These are phyloP conservation scores for Nasonia vitripennis DNA, from an alignment of 1,140 invertebrate species.

Conservation along the genomic window DNA sequence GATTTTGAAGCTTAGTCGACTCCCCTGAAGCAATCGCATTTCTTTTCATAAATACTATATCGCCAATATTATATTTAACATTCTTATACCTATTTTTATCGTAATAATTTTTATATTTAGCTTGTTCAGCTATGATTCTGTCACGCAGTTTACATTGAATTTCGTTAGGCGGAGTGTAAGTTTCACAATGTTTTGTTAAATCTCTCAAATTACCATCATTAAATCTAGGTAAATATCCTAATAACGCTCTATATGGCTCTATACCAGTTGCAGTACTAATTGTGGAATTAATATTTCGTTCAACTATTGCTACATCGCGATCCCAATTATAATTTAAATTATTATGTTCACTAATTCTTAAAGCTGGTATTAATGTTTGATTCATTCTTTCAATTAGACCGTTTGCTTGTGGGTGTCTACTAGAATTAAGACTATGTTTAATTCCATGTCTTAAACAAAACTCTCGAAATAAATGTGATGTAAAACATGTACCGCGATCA, in stretches of 20 bases:
- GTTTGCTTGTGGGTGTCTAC: constrained; percentile 18
- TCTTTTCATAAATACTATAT: constrained; percentile 54
- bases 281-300: constrained; percentile 50
- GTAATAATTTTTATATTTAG: constrained; percentile 48
- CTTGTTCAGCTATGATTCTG: constrained; percentile 25
- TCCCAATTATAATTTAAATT: constrained; percentile 43
- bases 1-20: constrained; percentile 50
- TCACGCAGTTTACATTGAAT: constrained; percentile 21
- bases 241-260: constrained; percentile 51
- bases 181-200: constrained; percentile 38
- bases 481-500: constrained; percentile 63
- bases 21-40: constrained; percentile 44
- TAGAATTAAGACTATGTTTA: constrained; percentile 22
- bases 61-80: constrained; percentile 49
- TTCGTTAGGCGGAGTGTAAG: constrained; percentile 23
- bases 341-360: neutral
- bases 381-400: constrained; percentile 44
- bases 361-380: constrained; percentile 32
- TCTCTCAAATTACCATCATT: constrained; percentile 40
- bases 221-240: constrained; percentile 50
- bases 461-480: constrained; percentile 55
- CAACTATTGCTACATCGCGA: constrained; percentile 34
- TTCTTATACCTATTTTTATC: constrained; percentile 45
- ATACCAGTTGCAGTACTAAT: constrained; percentile 47
- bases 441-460: constrained; percentile 53